These are phyloP conservation scores for Phrynosoma blainvillii DNA, from an alignment of 2,113 vertebrate genomes.

Conservation along the genomic window DNA sequence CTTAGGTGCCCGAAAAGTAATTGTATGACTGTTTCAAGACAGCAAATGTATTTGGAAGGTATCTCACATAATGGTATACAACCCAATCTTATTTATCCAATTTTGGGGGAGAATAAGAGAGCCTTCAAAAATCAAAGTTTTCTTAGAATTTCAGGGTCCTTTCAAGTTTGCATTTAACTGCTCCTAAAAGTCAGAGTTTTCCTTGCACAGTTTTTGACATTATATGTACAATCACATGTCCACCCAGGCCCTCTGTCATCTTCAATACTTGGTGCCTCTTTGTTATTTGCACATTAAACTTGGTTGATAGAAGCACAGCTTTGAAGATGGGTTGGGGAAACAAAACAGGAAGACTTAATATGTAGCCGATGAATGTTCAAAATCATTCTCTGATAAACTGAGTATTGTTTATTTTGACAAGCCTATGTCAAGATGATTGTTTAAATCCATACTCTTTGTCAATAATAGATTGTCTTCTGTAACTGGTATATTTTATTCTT, in stretches of 20 bases:
- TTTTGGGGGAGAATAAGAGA: background rate
- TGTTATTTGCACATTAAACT: background rate
- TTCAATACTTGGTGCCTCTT: background rate
- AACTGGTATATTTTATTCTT: background rate
- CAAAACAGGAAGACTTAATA: background rate
- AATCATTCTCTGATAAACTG: background rate
- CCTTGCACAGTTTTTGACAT: background rate
- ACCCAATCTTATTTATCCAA: background rate
- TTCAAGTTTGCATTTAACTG: background rate
- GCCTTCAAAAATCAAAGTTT: background rate
- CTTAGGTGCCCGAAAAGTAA: background rate
- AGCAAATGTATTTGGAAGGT: background rate
- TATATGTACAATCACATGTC: background rate
- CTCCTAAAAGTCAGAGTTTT: background rate
- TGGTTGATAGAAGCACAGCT: background rate
- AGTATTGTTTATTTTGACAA: background rate
- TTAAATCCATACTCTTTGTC: background rate
- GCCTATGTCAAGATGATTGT: background rate
- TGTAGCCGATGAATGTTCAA: background rate
- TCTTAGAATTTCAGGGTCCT: background rate
- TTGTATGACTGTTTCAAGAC: background rate
- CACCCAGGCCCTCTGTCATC: background rate
- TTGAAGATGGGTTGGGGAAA: background rate
- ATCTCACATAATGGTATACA: conserved; percentile 3
- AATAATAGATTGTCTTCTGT: background rate